phyloP scores from a whole-genome alignment of 2,797 vertebrate genomes.

The Poliocrania exsul region DNA sequence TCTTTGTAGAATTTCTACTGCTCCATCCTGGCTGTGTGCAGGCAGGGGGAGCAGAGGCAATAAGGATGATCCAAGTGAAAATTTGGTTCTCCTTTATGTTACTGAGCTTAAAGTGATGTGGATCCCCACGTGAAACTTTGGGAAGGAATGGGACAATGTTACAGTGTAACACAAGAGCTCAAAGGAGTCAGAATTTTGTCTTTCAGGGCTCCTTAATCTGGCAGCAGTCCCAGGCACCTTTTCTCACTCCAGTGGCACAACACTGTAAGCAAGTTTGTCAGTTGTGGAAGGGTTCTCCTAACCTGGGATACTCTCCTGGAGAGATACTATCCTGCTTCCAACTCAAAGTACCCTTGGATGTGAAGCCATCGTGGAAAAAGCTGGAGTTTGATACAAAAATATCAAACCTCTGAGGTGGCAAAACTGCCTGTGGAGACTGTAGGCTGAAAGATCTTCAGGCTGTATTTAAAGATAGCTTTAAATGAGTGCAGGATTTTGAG shows the following conservation, averaged over 20 bases:
- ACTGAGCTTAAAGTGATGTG: not conserved
- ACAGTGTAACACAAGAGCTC: not conserved
- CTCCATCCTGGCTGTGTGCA: not conserved
- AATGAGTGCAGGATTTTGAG: not conserved
- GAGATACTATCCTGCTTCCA: not conserved
- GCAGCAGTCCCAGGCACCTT: not conserved
- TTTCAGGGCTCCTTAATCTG: not conserved
- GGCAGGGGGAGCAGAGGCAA: not conserved
- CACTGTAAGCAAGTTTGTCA: fast-evolving
- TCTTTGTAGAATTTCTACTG: not conserved
- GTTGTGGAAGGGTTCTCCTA: not conserved
- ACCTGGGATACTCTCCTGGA: not conserved
- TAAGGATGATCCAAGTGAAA: not conserved
- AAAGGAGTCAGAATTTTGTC: not conserved
- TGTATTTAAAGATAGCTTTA: not conserved
- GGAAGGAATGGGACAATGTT: not conserved
- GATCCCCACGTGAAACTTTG: not conserved
- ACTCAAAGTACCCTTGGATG: not conserved
- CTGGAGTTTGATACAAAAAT: not conserved
- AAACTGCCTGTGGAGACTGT: not conserved
- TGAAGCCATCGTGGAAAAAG: not conserved
- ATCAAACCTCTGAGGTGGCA: not conserved
- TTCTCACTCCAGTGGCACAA: not conserved
- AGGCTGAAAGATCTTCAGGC: not conserved
- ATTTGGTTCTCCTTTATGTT: not conserved